Evolutionary conservation across 2,797 vertebrate genomes (phyloP).

Genomic region (Hydrophis major): DNA sequence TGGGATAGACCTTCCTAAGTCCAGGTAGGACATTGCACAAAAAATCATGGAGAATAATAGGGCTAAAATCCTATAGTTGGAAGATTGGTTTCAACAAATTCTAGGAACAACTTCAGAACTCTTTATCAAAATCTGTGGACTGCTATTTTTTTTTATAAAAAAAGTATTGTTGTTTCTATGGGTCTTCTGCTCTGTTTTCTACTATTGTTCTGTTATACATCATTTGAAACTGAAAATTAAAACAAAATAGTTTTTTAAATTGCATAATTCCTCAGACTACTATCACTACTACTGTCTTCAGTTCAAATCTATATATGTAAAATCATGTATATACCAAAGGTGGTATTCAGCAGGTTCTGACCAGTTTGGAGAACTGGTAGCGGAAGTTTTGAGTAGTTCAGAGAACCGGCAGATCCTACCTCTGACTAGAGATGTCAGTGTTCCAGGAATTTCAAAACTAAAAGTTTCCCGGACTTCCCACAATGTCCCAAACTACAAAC

Average conservation of each 20-base stretch:
- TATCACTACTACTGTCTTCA: background rate
- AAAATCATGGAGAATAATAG: background rate
- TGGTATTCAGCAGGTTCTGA: too few species aligned
- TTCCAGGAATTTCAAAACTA: too few species aligned
- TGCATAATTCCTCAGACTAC: background rate
- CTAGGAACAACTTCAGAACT: background rate
- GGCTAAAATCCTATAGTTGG: background rate
- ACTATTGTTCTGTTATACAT: background rate
- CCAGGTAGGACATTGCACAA: background rate
- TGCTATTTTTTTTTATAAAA: background rate
- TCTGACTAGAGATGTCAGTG: too few species aligned
- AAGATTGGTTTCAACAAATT: background rate
- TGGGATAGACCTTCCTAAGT: background rate
- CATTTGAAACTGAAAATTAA: background rate
- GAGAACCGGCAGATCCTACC: too few species aligned
- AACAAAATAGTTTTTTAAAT: background rate
- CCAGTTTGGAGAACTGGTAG: too few species aligned
- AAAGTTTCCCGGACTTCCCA: too few species aligned
- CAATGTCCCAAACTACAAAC: too few species aligned
- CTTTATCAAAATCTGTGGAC: background rate
- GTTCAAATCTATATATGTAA: background rate
- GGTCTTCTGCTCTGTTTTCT: background rate
- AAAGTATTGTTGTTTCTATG: background rate
- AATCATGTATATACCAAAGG: background rate
- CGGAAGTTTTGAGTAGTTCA: too few species aligned